Conservation (phyloP, 2,113 vertebrate genomes). For the Oryzias celebensis region DNA sequence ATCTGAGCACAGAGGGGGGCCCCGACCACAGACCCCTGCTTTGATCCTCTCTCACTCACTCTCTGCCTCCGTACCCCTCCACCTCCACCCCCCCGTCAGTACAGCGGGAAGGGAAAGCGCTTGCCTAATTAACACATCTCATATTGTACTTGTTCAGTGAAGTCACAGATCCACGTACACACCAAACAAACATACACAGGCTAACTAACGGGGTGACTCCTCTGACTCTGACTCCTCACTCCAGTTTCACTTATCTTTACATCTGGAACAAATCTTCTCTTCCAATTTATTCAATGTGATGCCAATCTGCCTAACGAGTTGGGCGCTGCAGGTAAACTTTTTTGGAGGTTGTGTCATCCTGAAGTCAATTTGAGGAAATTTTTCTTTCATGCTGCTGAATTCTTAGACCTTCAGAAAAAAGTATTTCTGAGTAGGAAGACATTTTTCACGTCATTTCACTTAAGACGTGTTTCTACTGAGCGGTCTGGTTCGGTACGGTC, state of each 20-base stretch:
- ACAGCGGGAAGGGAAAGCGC: constrained; percentile 28
- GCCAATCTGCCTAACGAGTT: constrained; percentile 32
- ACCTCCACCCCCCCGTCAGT: constrained; percentile 14
- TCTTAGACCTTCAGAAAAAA: neutral
- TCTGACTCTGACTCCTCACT: constrained; percentile 18
- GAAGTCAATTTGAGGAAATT: constrained; percentile 16
- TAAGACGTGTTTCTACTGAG: too few species aligned
- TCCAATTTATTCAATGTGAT: constrained; percentile 37
- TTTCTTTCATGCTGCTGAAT: constrained; percentile 22
- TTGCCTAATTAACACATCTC: constrained; percentile 56
- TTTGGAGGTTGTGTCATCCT: constrained; percentile 29
- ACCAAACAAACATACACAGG: constrained; percentile 3
- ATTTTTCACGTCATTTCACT: constrained; percentile 1
- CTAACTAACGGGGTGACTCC: constrained; percentile 17
- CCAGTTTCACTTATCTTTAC: constrained; percentile 32
- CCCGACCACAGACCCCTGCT: constrained; percentile 87
- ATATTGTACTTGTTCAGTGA: constrained; percentile 23
- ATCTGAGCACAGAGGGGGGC: constrained; percentile 92
- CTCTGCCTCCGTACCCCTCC: constrained; percentile 30
- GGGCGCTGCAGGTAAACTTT: constrained; percentile 37
- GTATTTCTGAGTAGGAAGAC: neutral
- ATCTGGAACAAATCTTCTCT: constrained; percentile 39
- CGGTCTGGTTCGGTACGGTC: too few species aligned
- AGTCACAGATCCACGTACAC: constrained; percentile 3
- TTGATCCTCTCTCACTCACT: constrained; percentile 84